These are phyloP conservation scores for Cephalotes varians DNA, from an alignment of 2,888 invertebrate genomes.

Conservation along the genomic window DNA sequence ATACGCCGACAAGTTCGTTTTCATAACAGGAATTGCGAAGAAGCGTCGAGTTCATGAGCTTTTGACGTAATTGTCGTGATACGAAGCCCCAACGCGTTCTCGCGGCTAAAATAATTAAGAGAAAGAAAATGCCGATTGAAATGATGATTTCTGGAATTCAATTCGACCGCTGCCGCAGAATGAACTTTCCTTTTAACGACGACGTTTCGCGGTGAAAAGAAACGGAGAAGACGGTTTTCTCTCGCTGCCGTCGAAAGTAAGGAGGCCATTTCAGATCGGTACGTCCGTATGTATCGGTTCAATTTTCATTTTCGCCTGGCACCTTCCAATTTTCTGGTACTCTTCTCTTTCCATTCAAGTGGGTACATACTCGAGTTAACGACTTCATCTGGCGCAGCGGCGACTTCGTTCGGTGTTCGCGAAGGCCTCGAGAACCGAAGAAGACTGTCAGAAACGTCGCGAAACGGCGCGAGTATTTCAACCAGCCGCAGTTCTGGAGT, in stretches of 20 bases:
- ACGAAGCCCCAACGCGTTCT: background rate
- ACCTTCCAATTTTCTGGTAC: constrained; percentile 74
- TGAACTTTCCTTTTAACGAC: constrained; percentile 43
- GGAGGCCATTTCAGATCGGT: constrained; percentile 33
- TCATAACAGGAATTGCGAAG: background rate
- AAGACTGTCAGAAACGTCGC: constrained; percentile 57
- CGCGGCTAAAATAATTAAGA: constrained; percentile 16
- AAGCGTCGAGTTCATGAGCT: background rate
- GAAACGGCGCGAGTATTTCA: constrained; percentile 33
- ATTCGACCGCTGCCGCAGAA: constrained; percentile 1
- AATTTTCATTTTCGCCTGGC: constrained; percentile 77
- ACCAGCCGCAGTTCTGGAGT: constrained; percentile 18
- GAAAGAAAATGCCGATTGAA: background rate
- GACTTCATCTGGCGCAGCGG: constrained; percentile 75
- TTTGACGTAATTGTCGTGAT: background rate
- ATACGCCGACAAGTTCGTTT: background rate
- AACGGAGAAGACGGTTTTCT: constrained; percentile 12
- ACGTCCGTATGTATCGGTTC: constrained; percentile 70
- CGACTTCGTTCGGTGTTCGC: constrained; percentile 53
- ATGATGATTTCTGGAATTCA: constrained; percentile 28
- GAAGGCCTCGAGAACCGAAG: constrained; percentile 37
- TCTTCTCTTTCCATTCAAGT: constrained; percentile 72
- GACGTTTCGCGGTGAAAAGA: constrained; percentile 33
- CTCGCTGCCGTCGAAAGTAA: background rate
- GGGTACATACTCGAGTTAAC: constrained; percentile 82